Evolutionary conservation across 2,888 invertebrate species (phyloP).

Genomic region (Pristionchus entomophagus): DNA sequence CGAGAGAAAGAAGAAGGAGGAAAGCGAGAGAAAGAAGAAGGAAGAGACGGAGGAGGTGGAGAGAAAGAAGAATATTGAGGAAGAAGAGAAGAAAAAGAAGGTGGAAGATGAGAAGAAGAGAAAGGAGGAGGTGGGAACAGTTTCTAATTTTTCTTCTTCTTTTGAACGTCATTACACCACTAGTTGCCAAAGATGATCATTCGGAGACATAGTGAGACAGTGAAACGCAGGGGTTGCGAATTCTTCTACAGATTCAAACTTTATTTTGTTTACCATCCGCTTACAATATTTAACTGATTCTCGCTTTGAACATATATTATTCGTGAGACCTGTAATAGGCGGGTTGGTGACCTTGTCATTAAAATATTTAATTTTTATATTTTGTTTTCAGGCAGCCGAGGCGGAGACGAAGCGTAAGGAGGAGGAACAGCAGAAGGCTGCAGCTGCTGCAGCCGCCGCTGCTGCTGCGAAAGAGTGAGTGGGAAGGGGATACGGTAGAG

Average conservation of each 20-base stretch:
- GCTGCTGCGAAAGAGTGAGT: constrained; percentile 16
- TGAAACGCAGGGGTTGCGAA: background rate
- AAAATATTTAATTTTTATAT: no score
- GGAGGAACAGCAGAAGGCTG: background rate
- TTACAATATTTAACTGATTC: no score
- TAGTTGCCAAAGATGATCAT: no score
- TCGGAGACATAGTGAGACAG: background rate
- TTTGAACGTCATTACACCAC: no score
- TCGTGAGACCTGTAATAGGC: no score
- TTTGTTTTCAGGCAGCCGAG: background rate
- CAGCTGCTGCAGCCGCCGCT: background rate
- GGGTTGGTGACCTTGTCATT: no score
- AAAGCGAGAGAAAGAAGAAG: constrained; percentile 7
- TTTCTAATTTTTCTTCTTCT: no score
- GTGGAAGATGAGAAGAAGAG: constrained; percentile 4
- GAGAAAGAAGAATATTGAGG: constrained; percentile 2
- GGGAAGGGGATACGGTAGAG: background rate
- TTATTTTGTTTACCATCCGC: background rate
- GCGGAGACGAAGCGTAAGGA: background rate
- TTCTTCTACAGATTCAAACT: background rate
- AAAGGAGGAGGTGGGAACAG: background rate
- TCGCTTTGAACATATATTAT: no score
- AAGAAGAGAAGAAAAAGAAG: constrained; percentile 9
- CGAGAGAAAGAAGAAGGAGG: constrained; percentile 3
- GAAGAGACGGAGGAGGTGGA: constrained; percentile 35